These are phyloP conservation scores for Aleiodes testaceus DNA, from an alignment of 2,888 invertebrate genomes.

Conservation along the genomic window DNA sequence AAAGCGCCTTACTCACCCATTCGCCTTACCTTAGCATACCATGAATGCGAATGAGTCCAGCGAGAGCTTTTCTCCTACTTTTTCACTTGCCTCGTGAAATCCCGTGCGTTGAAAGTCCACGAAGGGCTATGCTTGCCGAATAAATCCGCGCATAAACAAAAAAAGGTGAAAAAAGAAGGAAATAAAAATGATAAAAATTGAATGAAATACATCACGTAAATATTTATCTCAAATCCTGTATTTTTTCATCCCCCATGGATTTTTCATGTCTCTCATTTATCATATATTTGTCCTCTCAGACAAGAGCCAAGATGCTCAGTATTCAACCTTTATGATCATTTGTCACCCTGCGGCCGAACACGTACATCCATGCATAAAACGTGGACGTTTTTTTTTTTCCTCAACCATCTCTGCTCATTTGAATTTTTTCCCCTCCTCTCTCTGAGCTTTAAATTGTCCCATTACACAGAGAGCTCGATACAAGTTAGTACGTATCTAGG, in stretches of 20 bases:
- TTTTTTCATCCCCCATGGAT: conserved; percentile 8
- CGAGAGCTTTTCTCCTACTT: conserved; percentile 28
- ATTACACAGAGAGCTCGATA: too few species aligned
- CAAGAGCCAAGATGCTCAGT: not conserved
- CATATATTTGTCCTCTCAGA: not conserved
- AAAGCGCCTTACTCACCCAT: conserved; percentile 39
- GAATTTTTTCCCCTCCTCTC: too few species aligned
- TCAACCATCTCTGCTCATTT: too few species aligned
- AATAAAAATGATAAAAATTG: not conserved
- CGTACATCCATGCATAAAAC: not conserved
- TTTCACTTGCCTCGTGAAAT: conserved; percentile 29
- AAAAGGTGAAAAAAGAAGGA: not conserved
- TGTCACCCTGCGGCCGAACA: not conserved
- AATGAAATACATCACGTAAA: not conserved
- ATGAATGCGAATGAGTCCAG: conserved; percentile 52
- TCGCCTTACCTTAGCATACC: conserved; percentile 48
- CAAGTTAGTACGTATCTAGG: not conserved
- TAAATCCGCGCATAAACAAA: not conserved
- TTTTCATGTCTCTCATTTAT: not conserved
- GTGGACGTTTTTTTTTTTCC: not conserved
- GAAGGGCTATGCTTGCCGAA: not conserved
- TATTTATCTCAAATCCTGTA: conserved; percentile 33
- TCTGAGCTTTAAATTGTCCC: too few species aligned
- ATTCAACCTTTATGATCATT: not conserved
- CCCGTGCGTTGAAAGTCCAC: conserved; percentile 1